Evolutionary conservation across 2,113 vertebrate species (phyloP).

Genomic region (Microcebus jonahi): DNA sequence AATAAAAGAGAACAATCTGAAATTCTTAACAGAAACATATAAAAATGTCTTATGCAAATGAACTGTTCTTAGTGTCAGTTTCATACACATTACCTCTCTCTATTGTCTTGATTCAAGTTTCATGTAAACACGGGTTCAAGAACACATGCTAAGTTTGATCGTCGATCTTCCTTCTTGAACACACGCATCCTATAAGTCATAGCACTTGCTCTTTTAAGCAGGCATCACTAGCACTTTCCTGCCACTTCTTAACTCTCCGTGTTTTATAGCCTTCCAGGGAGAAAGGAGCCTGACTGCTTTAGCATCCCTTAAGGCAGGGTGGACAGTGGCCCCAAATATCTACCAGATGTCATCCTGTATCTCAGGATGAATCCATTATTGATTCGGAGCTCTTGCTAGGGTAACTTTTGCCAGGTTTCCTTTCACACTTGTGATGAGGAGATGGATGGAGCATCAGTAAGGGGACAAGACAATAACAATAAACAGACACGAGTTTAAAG

Average conservation of each 20-base stretch:
- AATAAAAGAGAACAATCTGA: not conserved
- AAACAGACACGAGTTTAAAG: constrained; percentile 45
- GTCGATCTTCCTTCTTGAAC: not conserved
- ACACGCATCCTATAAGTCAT: not conserved
- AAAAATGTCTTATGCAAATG: not conserved
- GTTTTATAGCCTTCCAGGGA: constrained; percentile 71
- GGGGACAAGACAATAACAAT: constrained; percentile 64
- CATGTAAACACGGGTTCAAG: not conserved
- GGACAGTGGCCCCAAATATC: constrained; percentile 66
- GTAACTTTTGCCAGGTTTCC: constrained; percentile 69
- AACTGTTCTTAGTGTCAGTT: not conserved
- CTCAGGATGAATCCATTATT: constrained; percentile 69
- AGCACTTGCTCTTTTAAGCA: not conserved
- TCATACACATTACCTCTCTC: not conserved
- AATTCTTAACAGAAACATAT: constrained; percentile 1
- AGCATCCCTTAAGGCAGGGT: constrained; percentile 52
- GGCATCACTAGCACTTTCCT: constrained; percentile 31
- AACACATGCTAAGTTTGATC: fast-evolving
- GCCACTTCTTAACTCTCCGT: constrained; percentile 37
- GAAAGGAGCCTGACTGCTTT: constrained; percentile 48
- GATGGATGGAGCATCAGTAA: constrained; percentile 37
- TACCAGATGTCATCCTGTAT: constrained; percentile 69
- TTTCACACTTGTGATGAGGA: constrained; percentile 69
- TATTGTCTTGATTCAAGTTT: not conserved
- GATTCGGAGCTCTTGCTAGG: not conserved